A percentile compares a stretch with the other conserved stretches of the same genome.
These are phyloP conservation scores for Brenthis daphne DNA, from an alignment of 2,888 invertebrate species.

Conservation along the genomic window DNA sequence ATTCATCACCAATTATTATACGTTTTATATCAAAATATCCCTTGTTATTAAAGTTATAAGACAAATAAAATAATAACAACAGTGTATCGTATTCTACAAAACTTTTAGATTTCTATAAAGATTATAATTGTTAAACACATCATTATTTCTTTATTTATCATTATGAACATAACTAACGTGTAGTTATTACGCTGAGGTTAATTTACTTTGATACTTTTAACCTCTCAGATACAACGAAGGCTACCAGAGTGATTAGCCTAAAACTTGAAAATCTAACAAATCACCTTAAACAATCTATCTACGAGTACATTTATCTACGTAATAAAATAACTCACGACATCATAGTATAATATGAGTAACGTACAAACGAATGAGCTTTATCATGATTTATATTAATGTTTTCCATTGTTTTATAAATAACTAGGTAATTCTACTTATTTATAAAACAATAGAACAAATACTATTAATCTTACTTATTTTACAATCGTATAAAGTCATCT, in stretches of 20 bases:
- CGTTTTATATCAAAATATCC: no score
- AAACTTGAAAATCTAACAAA: conserved; percentile 44
- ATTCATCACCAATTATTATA: no score
- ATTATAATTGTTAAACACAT: conserved; percentile 16
- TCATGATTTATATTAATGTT: not conserved
- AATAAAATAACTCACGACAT: conserved; percentile 29
- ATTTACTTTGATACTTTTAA: conserved; percentile 40
- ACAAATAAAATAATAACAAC: no score
- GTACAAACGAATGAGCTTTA: conserved; percentile 22
- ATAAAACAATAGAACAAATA: not conserved
- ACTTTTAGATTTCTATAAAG: not conserved
- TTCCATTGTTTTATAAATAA: no score
- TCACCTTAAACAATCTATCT: conserved; percentile 24
- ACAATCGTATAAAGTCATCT: no score
- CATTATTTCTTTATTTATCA: conserved; percentile 30
- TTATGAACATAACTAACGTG: conserved; percentile 19
- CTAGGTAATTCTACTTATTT: no score
- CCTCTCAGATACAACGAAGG: conserved; percentile 49
- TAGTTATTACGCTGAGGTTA: conserved; percentile 27
- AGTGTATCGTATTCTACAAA: no score
- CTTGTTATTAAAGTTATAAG: no score
- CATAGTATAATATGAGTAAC: conserved; percentile 25
- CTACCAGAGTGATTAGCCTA: conserved; percentile 53
- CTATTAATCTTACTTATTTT: no score
- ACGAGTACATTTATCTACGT: conserved; percentile 13